Base-by-base conservation (phyloP, 2,113 vertebrate genomes). In the Isurus oxyrinchus region DNA sequence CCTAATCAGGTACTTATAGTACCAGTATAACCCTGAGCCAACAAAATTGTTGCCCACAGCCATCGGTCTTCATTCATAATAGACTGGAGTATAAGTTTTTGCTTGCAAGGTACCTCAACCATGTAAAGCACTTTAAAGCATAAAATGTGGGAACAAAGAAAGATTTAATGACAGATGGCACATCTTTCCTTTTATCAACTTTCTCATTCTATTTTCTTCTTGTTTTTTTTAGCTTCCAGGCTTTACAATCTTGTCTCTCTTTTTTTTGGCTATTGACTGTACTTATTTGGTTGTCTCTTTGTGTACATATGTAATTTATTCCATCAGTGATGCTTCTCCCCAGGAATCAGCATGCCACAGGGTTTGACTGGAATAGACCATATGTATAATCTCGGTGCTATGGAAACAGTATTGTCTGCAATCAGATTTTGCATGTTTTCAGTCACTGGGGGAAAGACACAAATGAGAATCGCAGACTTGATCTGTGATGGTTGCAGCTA, bases 281-380 rank as follows among this genome's bases (percentile, higher is more conserved):
- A 93, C 59, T 91, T 49, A 13, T 84, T 84, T 21, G 90, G 59
- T 63, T 94, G 35, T 94, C 16, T 66, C 59, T 63, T 94, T 94
- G 90, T 94, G 90, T 84, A 44, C 81, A 49, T 84, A 49, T 84
- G 81, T 49, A 40, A 63, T 94, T 25, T 94, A 63, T 94, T 63
- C 90, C 59, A 63, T 59, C 90, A 94, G 57, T 40, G 90, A 63
- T 40, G 59, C 90, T 35, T 94, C 90, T 63, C 59, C 59, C 10
- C 90, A 63, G 90, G 90, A 94, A 94, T 19, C 59, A 63, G 66
- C 90, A 94, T 40, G 35, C 90, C 90, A 94, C 90, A 94, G 31
- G 90, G 90, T 61, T 94, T 94, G 59, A 94, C 59, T 63, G 59
- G 90, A 94, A 94, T 94, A 94, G 90, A 94, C 90, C 90, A 94